Percentiles rank a stretch among this genome's conserved stretches.
phyloP scores from a whole-genome alignment of 2,888 invertebrate genomes.

The Eristalis arbustorum region DNA sequence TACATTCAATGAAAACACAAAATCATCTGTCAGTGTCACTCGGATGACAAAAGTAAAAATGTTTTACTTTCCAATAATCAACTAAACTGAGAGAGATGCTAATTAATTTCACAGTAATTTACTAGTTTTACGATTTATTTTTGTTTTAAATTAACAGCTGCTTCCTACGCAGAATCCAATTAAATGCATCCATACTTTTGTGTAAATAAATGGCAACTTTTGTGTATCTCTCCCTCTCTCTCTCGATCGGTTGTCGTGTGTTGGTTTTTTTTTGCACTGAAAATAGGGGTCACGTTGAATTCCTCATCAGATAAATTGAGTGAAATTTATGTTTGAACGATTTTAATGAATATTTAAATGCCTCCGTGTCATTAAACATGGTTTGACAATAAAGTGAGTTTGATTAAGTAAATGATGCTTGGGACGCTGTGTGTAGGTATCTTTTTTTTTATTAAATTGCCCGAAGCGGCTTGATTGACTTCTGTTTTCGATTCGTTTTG shows the following conservation, averaged over 20 bases:
- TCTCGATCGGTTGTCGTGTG: too few relatives aligned
- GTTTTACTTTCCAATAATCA: slow-evolving; percentile 24
- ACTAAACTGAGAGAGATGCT: slow-evolving; percentile 3
- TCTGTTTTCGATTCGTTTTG: too few relatives aligned
- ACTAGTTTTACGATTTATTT: slow-evolving; percentile 36
- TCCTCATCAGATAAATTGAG: background rate
- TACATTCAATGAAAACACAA: too few relatives aligned
- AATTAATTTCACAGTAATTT: slow-evolving; percentile 38
- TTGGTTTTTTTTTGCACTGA: background rate
- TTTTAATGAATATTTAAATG: too few relatives aligned
- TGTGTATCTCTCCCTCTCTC: background rate
- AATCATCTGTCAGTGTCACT: background rate
- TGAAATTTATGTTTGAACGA: too few relatives aligned
- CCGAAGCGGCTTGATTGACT: too few relatives aligned
- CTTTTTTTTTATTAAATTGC: too few relatives aligned
- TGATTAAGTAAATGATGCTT: too few relatives aligned
- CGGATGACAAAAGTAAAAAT: background rate
- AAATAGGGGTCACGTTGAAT: slow-evolving; percentile 17
- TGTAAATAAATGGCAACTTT: background rate
- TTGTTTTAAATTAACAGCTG: slow-evolving; percentile 29
- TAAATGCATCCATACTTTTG: slow-evolving; percentile 25
- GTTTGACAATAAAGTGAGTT: too few relatives aligned
- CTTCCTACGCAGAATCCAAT: slow-evolving; percentile 26
- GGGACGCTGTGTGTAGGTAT: too few relatives aligned
- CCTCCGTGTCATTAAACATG: too few relatives aligned